Evolutionary conservation across 2,888 invertebrate species (phyloP), one percentile per base, ranked within the genome.

Genomic region (Hydropsyche betteni): DNA sequence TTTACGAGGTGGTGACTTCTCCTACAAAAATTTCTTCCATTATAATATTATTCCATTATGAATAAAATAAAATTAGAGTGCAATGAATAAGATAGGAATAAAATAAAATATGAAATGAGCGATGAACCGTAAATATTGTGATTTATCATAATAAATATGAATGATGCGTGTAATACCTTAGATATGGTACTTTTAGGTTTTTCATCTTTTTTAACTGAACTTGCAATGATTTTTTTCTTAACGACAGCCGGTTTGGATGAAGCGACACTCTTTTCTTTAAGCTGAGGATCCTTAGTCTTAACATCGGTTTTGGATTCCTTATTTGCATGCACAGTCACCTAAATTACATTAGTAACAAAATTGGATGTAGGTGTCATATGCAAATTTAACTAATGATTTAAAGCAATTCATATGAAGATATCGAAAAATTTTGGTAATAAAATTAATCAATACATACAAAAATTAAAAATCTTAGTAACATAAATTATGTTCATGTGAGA

Each of bases 101-200:
- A 24, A 64, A 16, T 34, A 64, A 24, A 58, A 7, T 36, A 64
- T 14, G 34, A 64, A 14, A 64, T 34, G 16, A 44, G 3, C 1
- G 10, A 44, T 44, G 36, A 34, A 16, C 1, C 16, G 64, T 34
- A 33, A 64, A 69, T 36, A 36, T 10, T 44, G 1, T 44, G 44
- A 44, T 8, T 6, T 6, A 44, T 44, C 44, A 10, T 8, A 44
- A 44, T 2, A 10, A 6, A 44, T 44, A 44, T 44, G 44, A 51
- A 44, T 51, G 50, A 10, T 33, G 24, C 1, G 24, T 24, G 24
- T 24, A 24, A 72, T 76, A 71, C 74, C 38, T 58, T 69, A 77
- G 44, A 44, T 44, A 85, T 80, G 80, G 84, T 83, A 34, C 84
- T 85, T 80, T 85, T 85, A 77, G 84, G 84, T 77, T 85, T 85